Percentiles rank a stretch among this genome's conserved stretches.
Conservation (phyloP, 1,140 invertebrate species). For the Drosophila mayri region DNA sequence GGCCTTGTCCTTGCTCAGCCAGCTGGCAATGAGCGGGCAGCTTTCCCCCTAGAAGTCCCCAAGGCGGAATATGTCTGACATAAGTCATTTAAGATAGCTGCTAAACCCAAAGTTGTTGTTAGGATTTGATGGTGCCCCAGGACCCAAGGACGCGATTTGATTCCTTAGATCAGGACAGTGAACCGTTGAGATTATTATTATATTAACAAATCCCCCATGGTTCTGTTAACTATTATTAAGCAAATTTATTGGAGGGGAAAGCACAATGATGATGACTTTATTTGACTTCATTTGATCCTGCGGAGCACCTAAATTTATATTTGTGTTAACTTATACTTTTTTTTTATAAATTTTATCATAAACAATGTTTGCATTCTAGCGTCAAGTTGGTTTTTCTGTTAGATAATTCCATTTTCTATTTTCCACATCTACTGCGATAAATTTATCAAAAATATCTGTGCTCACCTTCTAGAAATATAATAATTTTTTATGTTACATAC, state of each 20-base stretch:
- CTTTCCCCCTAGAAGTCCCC: neutral
- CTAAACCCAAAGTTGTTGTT: conserved; percentile 22
- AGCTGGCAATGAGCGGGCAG: conserved; percentile 43
- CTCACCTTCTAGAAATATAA: neutral
- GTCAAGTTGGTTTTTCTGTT: neutral
- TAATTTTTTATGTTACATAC: neutral
- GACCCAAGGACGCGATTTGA: neutral
- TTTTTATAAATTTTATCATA: neutral
- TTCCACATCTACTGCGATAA: conserved; percentile 1
- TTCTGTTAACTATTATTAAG: neutral
- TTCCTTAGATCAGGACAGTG: neutral
- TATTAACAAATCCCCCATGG: neutral
- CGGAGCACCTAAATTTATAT: neutral
- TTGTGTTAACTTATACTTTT: neutral
- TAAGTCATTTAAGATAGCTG: conserved; percentile 73
- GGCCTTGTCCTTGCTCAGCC: conserved; percentile 76
- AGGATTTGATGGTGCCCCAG: conserved; percentile 9
- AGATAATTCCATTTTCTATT: neutral
- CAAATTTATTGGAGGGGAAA: neutral
- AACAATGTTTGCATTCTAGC: neutral
- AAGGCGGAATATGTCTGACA: conserved; percentile 45
- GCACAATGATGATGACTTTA: neutral
- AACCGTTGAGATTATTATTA: neutral
- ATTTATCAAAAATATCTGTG: neutral
- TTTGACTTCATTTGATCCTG: neutral